phyloP scores from a whole-genome alignment of 1,140 invertebrate species.

The Zaprionus ghesquierei region DNA sequence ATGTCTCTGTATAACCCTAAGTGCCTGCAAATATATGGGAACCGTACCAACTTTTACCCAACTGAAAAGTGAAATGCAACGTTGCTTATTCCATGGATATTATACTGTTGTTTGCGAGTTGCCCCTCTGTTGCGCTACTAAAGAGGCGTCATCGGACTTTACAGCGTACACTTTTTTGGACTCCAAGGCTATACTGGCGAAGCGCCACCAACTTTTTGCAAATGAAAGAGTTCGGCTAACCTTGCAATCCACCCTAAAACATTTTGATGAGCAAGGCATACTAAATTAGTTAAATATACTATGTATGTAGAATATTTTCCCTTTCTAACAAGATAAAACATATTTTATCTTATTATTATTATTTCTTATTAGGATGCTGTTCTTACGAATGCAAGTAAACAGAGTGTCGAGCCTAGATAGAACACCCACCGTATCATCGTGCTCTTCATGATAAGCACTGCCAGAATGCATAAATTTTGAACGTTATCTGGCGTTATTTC shows the following conservation, averaged over 20 bases:
- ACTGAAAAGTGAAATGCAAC: constrained; percentile 62
- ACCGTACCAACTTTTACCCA: constrained; percentile 71
- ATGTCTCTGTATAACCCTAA: constrained; percentile 71
- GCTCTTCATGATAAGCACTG: too few species aligned
- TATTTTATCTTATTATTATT: too few species aligned
- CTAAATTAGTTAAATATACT: not conserved
- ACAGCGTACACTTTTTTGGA: constrained; percentile 43
- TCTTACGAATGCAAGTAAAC: too few species aligned
- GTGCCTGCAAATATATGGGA: constrained; percentile 54
- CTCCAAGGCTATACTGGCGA: constrained; percentile 25
- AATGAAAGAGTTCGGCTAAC: constrained; percentile 46
- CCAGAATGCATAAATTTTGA: too few species aligned
- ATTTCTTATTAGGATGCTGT: too few species aligned
- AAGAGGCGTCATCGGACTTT: constrained; percentile 41
- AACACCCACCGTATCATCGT: too few species aligned
- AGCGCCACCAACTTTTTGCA: constrained; percentile 47
- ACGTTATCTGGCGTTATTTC: too few species aligned
- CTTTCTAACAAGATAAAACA: too few species aligned
- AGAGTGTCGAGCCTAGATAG: too few species aligned
- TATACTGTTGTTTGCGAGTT: constrained; percentile 59
- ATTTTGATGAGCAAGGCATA: constrained; percentile 62
- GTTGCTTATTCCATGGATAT: constrained; percentile 64
- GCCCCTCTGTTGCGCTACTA: constrained; percentile 54
- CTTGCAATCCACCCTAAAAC: constrained; percentile 36
- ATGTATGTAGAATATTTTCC: too few species aligned